These are phyloP conservation scores for Falco rusticolus DNA, from an alignment of 2,797 vertebrate species.

Conservation along the genomic window DNA sequence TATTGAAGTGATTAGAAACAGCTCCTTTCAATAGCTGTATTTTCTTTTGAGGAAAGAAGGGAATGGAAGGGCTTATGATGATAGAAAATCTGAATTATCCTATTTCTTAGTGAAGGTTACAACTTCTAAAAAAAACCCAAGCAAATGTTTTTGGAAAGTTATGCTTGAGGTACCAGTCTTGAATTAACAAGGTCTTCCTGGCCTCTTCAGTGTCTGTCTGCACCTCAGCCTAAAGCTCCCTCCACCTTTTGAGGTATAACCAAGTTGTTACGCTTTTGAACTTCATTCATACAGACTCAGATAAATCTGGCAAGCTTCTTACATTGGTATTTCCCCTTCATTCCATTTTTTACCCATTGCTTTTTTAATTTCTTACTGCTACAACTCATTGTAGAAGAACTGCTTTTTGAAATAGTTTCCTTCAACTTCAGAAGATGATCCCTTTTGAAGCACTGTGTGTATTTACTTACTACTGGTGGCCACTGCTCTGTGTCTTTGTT, in stretches of 20 bases:
- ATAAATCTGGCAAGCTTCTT: not conserved
- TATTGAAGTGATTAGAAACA: conserved; percentile 16
- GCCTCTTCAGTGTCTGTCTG: not conserved
- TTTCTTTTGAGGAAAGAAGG: not conserved
- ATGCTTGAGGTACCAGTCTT: not conserved
- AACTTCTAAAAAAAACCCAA: not conserved
- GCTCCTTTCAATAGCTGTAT: not conserved
- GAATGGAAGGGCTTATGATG: not conserved
- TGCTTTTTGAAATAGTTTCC: not conserved
- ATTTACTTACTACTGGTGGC: not conserved
- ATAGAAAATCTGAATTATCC: not conserved
- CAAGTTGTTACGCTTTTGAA: not conserved
- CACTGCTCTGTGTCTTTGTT: not conserved
- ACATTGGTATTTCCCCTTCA: not conserved
- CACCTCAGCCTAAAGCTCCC: not conserved
- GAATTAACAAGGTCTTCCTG: not conserved
- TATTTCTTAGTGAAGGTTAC: not conserved
- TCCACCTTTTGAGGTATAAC: not conserved
- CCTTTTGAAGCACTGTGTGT: not conserved
- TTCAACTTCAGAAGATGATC: not conserved
- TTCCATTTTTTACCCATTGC: not conserved
- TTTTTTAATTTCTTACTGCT: not conserved
- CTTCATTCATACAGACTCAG: not conserved
- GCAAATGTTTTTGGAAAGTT: not conserved
- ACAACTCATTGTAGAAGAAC: not conserved